Evolutionary conservation across 2,797 vertebrate species (phyloP).

Genomic region (Betta splendens): DNA sequence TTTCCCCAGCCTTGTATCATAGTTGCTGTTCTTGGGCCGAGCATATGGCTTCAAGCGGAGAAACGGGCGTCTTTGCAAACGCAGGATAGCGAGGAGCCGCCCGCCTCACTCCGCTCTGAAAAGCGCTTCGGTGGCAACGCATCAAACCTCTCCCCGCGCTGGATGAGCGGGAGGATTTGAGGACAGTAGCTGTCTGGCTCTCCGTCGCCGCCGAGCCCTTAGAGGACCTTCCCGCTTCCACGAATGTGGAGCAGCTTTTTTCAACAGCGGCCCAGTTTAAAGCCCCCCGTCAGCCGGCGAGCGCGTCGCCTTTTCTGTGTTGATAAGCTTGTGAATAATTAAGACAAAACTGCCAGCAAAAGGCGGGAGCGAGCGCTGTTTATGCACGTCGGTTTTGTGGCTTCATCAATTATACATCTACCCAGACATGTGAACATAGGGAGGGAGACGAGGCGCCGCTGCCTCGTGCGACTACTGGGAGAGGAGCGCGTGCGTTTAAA

Average conservation of each 20-base stretch:
- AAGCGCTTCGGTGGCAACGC: too few species aligned
- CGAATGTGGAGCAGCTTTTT: constrained; percentile 35
- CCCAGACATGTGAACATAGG: constrained; percentile 17
- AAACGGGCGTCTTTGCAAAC: too few species aligned
- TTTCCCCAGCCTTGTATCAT: too few species aligned
- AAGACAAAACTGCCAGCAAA: constrained; percentile 54
- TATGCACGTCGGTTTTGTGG: constrained; percentile 52
- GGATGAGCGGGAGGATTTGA: constrained; percentile 17
- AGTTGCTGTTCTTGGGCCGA: too few species aligned
- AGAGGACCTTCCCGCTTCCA: constrained; percentile 10
- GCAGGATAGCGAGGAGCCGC: too few species aligned
- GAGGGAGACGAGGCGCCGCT: constrained; percentile 27
- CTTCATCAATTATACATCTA: constrained; percentile 63
- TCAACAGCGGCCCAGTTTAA: constrained; percentile 48
- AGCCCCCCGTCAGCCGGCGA: constrained; percentile 49
- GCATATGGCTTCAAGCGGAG: too few species aligned
- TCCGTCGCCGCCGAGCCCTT: constrained; percentile 15
- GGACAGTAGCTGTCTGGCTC: constrained; percentile 24
- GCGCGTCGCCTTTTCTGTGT: constrained; percentile 26
- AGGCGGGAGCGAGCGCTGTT: constrained; percentile 40
- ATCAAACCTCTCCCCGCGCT: neutral
- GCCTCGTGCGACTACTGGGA: constrained; percentile 22
- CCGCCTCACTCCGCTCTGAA: too few species aligned
- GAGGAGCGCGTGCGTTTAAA: constrained; percentile 26
- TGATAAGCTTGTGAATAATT: constrained; percentile 63